Percentiles rank a stretch among this genome's conserved stretches.
Conservation (phyloP, 2,888 invertebrate species). For the Amblyjoppa fuscipennis region DNA sequence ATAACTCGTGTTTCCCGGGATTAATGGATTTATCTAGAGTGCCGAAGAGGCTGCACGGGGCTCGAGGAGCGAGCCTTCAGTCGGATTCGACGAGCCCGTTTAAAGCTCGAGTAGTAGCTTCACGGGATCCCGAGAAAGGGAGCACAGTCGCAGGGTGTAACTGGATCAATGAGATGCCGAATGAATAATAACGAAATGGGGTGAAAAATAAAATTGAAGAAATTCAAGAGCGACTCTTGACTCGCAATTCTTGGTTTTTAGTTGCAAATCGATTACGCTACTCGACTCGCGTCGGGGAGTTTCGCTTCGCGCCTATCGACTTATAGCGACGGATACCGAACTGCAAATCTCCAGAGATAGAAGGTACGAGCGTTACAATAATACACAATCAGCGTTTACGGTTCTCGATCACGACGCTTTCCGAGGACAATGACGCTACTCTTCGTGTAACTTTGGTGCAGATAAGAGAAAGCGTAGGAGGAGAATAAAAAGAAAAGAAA, state of each 20-base stretch:
- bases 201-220: constrained; percentile 28
- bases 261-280: constrained; percentile 47
- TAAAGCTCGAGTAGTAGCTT: not conserved
- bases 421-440: constrained; percentile 5
- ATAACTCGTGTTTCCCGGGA: not conserved
- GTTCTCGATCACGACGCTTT: not conserved
- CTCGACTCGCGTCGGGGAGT: constrained; percentile 8
- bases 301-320: not conserved
- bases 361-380: not conserved
- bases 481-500: constrained; percentile 18
- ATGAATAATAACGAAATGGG: constrained; percentile 12
- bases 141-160: constrained; percentile 15
- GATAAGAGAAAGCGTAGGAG: constrained; percentile 22
- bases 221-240: not conserved
- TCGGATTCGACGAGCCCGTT: constrained; percentile 11
- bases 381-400: not conserved
- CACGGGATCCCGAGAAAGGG: not conserved
- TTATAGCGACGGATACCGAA: not conserved
- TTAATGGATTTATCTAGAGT: constrained; percentile 2
- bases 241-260: constrained; percentile 39
- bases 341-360: not conserved
- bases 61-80: not conserved
- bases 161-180: constrained; percentile 36
- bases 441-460: constrained; percentile 10
- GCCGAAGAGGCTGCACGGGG: not conserved